phyloP scores from a whole-genome alignment of 2,113 vertebrate species.

The Acrocephalus kingi region DNA sequence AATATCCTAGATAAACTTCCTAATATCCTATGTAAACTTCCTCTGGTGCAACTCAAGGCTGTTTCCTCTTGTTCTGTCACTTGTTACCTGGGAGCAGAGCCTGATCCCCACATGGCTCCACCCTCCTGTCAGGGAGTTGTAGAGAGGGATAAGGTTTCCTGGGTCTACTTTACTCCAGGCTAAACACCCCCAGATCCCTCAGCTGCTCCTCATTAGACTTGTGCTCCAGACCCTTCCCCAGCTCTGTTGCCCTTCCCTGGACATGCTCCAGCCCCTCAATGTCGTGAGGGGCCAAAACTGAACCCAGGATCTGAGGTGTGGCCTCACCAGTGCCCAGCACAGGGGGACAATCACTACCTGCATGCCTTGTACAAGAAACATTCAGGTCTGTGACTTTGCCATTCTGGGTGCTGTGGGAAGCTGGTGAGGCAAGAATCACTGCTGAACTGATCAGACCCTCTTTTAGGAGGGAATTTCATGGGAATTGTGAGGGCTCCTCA shows the following conservation, averaged over 20 bases:
- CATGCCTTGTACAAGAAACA: background rate
- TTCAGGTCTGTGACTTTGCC: background rate
- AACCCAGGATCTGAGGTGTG: background rate
- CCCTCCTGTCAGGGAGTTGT: background rate
- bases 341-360: background rate
- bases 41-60: background rate
- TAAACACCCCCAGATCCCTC: background rate
- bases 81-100: background rate
- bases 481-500: background rate
- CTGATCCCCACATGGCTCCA: background rate
- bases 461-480: background rate
- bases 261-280: rapidly evolving
- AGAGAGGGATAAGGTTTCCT: background rate
- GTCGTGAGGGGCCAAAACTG: background rate
- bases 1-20: background rate
- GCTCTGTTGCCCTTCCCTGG: background rate
- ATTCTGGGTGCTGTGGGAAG: background rate
- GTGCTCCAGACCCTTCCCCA: background rate
- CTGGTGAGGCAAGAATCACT: background rate
- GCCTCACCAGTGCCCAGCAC: background rate
- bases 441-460: background rate
- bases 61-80: rapidly evolving
- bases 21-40: background rate
- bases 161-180: background rate
- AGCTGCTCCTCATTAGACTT: background rate